These are phyloP conservation scores for Poeciliopsis presidionis DNA, from an alignment of 2,797 vertebrate genomes.

Conservation along the genomic window DNA sequence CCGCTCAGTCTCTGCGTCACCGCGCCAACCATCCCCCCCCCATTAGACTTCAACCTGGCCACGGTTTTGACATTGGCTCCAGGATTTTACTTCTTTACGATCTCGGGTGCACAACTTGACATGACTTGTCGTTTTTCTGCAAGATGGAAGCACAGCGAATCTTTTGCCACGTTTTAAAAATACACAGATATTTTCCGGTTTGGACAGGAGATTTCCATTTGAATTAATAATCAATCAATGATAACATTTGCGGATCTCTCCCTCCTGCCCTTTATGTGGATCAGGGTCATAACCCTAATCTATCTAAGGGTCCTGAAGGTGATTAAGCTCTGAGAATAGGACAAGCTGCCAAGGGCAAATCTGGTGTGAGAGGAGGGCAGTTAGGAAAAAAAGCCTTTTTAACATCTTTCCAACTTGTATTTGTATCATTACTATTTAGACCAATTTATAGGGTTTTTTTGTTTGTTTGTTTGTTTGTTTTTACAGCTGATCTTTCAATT, in stretches of 20 bases:
- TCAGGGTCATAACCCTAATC: constrained; percentile 87
- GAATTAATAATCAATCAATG: constrained; percentile 86
- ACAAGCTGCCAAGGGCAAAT: constrained; percentile 79
- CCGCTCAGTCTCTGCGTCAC: constrained; percentile 79
- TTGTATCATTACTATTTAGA: neutral
- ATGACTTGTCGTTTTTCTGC: neutral
- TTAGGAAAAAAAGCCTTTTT: constrained; percentile 27
- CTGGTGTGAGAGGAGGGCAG: constrained; percentile 69
- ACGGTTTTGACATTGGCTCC: constrained; percentile 78
- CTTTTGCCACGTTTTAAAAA: neutral
- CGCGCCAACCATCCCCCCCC: constrained; percentile 74
- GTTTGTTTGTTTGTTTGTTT: no score
- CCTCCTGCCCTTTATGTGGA: constrained; percentile 72
- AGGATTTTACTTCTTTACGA: constrained; percentile 31
- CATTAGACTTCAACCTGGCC: constrained; percentile 84
- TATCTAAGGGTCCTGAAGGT: constrained; percentile 84
- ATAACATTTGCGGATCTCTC: constrained; percentile 84
- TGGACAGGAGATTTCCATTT: constrained; percentile 75
- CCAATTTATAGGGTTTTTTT: neutral
- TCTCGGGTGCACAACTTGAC: neutral
- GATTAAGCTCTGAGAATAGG: constrained; percentile 82
- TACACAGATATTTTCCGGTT: constrained; percentile 31
- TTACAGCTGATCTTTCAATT: neutral
- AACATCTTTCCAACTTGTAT: neutral
- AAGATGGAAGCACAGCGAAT: neutral